Percentiles rank a stretch among this genome's conserved stretches.
phyloP scores from a whole-genome alignment of 2,888 invertebrate species.

The Melipona beecheii region DNA sequence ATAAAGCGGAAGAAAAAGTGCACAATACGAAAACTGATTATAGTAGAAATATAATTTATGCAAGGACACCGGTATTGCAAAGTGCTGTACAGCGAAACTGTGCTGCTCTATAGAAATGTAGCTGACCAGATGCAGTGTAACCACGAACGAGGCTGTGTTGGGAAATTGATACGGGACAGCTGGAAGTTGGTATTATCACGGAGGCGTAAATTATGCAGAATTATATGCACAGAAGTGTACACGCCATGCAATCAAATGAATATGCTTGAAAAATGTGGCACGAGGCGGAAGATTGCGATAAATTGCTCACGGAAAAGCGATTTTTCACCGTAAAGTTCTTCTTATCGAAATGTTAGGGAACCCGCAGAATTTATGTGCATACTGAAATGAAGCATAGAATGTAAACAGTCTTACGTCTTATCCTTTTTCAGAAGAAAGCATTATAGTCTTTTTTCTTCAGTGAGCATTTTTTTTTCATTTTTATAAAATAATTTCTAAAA shows the following conservation, averaged over 20 bases:
- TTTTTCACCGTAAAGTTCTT: neutral
- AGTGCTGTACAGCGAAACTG: neutral
- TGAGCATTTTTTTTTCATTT: neutral
- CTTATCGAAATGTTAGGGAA: neutral
- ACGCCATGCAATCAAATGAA: slow-evolving; percentile 19
- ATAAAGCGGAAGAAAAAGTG: neutral
- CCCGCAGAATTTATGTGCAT: neutral
- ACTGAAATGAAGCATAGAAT: neutral
- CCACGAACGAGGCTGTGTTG: slow-evolving; percentile 39
- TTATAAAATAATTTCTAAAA: too few species aligned
- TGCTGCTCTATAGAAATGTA: slow-evolving; percentile 21
- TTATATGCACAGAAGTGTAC: slow-evolving; percentile 18
- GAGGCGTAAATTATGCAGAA: slow-evolving; percentile 34
- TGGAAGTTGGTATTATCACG: slow-evolving; percentile 44
- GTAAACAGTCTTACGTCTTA: neutral
- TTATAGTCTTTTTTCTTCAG: too few species aligned
- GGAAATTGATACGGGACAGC: slow-evolving; percentile 52
- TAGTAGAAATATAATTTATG: neutral
- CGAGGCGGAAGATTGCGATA: neutral
- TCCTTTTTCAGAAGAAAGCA: neutral
- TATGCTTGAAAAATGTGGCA: neutral
- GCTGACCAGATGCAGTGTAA: slow-evolving; percentile 24
- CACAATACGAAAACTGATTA: neutral
- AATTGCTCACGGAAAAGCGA: neutral
- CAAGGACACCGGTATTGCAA: neutral